Evolutionary conservation across 2,888 invertebrate genomes (phyloP), one percentile per base, ranked within the genome.

Genomic region (Resseliella maxima): DNA sequence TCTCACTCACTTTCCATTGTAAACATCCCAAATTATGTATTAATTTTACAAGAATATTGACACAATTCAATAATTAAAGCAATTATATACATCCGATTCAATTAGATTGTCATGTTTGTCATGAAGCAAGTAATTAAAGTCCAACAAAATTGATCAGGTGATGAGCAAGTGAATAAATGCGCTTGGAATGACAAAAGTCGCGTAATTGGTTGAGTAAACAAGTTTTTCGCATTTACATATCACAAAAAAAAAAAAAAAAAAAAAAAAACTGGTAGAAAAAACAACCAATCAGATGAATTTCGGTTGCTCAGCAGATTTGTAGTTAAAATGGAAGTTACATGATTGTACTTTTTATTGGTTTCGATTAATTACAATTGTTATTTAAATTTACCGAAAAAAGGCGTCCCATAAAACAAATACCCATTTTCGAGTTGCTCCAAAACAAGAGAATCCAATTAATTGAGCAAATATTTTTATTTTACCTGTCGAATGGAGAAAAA

Each of bases 391-490:
- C 3, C 24, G 24, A 27, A 24, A 24, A 15, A 59, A 59, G 24
- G 12, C 5, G 27, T 24, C 59, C 59, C 2, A 2, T 27, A 59
- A n/a, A 24, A 27, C 24, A 50, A 50, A 50, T 50, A 21, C 2
- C 21, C 21, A 2, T 8, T 12, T 12, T 41, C 41, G 12, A 41
- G 41, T 12, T 41, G 6, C 12, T 12, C 12, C 6, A 12, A 41
- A 5, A 50, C 50, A 10, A 8, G 24, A n/a, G 59, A 59, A 59
- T 59, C 27, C 59, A 59, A 59, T 59, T 59, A 59, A 24, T 59
- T 59, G 12, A 59, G 59, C 27, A 59, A 59, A 59, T 59, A 59
- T 59, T 59, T 59, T 59, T 59, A 27, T 59, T 59, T 27, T 24
- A 59, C 59, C 59, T 59, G 59, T 50, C 21, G 21, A 50, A 18